Evolutionary conservation across 2,888 invertebrate genomes (phyloP).

Genomic region (Drosophila austrosaltans): DNA sequence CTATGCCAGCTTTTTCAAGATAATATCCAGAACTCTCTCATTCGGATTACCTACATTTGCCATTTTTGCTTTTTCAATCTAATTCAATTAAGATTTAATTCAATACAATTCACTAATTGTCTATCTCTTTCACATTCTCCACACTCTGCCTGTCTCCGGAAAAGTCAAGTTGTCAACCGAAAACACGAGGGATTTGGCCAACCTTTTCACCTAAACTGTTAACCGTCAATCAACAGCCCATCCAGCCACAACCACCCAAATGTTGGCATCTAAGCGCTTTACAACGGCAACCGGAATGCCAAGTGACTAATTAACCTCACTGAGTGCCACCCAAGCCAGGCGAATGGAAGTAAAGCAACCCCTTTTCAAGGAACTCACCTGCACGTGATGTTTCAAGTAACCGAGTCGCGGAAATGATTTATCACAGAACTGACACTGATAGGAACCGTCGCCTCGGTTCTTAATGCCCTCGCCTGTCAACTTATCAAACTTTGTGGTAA

Average conservation of each 20-base stretch:
- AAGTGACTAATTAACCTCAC: slow-evolving; percentile 22
- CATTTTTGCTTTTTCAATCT: background rate
- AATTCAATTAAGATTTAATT: slow-evolving; percentile 1
- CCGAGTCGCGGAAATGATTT: slow-evolving; percentile 94
- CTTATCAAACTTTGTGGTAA: slow-evolving; percentile 81
- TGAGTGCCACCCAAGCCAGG: background rate
- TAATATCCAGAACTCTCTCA: no score
- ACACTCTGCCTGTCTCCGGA: background rate
- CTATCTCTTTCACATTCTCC: background rate
- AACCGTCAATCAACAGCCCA: slow-evolving; percentile 28
- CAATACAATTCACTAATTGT: slow-evolving; percentile 1
- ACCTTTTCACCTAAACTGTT: slow-evolving; percentile 25
- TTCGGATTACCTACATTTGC: background rate
- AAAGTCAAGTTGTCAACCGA: background rate
- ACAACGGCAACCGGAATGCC: slow-evolving; percentile 24
- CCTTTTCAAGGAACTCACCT: slow-evolving; percentile 86
- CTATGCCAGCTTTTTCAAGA: no score
- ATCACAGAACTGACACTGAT: slow-evolving; percentile 96
- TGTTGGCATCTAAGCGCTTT: slow-evolving; percentile 17
- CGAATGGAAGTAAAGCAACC: background rate
- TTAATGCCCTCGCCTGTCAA: slow-evolving; percentile 83
- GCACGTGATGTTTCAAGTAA: slow-evolving; percentile 95
- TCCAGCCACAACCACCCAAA: slow-evolving; percentile 9
- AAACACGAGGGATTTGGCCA: background rate
- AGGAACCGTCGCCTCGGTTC: slow-evolving; percentile 87